These are phyloP conservation scores for Lytechinus pictus DNA, from an alignment of 35 echinoderm and acorn worm genomes.

Conservation along the genomic window DNA sequence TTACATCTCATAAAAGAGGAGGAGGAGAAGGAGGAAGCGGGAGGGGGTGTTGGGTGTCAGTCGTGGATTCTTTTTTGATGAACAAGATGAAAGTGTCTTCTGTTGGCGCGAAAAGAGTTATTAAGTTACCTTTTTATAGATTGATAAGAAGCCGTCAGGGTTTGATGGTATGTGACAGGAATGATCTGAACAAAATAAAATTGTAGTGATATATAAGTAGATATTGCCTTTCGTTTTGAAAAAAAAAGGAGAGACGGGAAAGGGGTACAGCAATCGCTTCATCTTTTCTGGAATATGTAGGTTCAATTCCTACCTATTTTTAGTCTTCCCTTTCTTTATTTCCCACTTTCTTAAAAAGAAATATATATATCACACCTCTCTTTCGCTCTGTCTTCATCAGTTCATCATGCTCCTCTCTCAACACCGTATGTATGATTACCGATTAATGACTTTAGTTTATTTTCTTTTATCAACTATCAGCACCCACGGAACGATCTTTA, in stretches of 20 bases:
- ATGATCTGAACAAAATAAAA: neutral
- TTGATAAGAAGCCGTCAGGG: neutral
- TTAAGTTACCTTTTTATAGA: slow-evolving; percentile 30
- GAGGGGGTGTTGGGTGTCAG: neutral
- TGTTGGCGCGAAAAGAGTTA: neutral
- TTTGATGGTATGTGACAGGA: neutral
- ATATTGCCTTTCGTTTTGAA: neutral
- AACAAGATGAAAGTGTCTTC: neutral
- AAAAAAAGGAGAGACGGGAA: neutral
- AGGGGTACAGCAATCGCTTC: neutral
- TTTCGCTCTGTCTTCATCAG: neutral
- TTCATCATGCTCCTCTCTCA: neutral
- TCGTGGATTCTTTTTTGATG: neutral
- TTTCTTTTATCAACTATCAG: too few species aligned
- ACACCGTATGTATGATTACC: too few species aligned
- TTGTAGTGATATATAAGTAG: neutral
- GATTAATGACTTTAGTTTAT: too few species aligned
- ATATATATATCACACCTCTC: neutral
- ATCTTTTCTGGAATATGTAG: too few species aligned
- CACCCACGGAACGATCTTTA: too few species aligned
- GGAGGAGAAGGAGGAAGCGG: neutral
- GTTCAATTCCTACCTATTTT: neutral
- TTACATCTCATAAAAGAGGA: neutral
- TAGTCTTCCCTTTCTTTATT: neutral
- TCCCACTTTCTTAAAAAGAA: neutral